Base-by-base conservation (phyloP, 2,888 invertebrate species). In the Troglohyphantes excavatus region DNA sequence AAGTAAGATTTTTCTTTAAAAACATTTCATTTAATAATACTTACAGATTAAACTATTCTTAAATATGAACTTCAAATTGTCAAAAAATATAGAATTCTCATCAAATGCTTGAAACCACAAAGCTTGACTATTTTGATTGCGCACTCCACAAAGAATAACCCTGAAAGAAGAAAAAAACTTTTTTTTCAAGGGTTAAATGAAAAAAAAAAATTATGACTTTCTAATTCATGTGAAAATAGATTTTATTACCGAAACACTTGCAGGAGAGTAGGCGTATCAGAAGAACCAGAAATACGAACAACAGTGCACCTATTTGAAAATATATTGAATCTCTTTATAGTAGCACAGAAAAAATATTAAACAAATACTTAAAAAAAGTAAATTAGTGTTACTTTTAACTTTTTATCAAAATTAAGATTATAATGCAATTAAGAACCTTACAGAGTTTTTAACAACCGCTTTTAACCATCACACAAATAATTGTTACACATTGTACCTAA, bases 251-350 rank as follows among this genome's bases (percentile, higher is more conserved):
- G 95, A 93, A 97, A 94, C 76, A 97, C 93, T 94, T 97, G 96
- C 59, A 96, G 94, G 2, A 97, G 94, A 26, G 96, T 95, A 70
- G 96, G 95, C 23, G 96, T 95, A 93, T 98, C 97, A n/a, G 89
- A 72, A 21, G 83, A 70, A 21, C 89, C 89, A 46, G 83, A 63
- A 7, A 83, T 27, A 11, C 13, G 9, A 46, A 89, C 3, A 65
- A 78, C 26, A 53, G 63, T 61, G 61, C 72, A 11, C 17, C 89
- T 89, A 63, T 27, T 17, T 63, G 19, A 65, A 65, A 72, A 29
- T 39, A 27, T n/a, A n/a, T n/a, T 61, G 21, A 61, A 68, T 59
- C 29, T 68, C 0, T 33, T 33, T 0, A 39, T 2, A 39, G 33
- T 26, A 65, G 6, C n/a, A 68, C 17, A 13, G 11, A 39, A n/a